Base-by-base conservation (phyloP, 2,888 invertebrate genomes). In the Drosophila histrio region DNA sequence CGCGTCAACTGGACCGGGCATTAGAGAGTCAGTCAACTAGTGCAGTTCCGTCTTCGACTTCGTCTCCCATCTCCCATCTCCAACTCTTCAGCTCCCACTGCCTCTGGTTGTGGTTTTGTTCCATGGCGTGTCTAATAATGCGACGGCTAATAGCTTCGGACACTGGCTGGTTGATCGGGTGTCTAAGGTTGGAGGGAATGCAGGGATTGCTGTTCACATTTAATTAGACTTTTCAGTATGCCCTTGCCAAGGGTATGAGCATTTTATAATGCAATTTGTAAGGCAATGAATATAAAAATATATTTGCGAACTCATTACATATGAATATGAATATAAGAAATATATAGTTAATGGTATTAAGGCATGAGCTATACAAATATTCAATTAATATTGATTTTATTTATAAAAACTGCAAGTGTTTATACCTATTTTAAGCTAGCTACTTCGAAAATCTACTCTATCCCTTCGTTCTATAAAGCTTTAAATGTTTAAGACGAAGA, bases 121-220 rank as follows among this genome's bases (percentile, higher is more conserved):
- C 61, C 75, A 50, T 81, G 67, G 75, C 82, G 79, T 88, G 84
- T 84, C 89, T 88, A 88, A 88, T 89, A 89, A 88, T 88, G 81
- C 80, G 82, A 65, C 66, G 64, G 71, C 79, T 89, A 89, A 89
- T 89, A 89, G 82, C 87, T 79, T 81, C 63, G 79, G 89, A 89
- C 89, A 76, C 59, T 74, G 85, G 49, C 70, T 70, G 79, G 62
- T 70, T 70, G 58, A 61, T 68, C 64, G 22, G 11, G 34, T n/a
- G 41, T 47, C 17, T 34, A 34, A 38, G 26, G 60, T 49, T 38
- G 54, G 54, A 30, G 58, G 32, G 62, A 21, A 8, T 28, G 1
- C 8, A 38, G 5, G 5, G 6, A 50, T 22, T 53, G 47, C 77
- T 72, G 65, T 67, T 67, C 71, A 74, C 77, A 76, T 83, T 85